phyloP scores from a whole-genome alignment of 1,140 invertebrate species.

The Scaptodrosophila lebanonensis region DNA sequence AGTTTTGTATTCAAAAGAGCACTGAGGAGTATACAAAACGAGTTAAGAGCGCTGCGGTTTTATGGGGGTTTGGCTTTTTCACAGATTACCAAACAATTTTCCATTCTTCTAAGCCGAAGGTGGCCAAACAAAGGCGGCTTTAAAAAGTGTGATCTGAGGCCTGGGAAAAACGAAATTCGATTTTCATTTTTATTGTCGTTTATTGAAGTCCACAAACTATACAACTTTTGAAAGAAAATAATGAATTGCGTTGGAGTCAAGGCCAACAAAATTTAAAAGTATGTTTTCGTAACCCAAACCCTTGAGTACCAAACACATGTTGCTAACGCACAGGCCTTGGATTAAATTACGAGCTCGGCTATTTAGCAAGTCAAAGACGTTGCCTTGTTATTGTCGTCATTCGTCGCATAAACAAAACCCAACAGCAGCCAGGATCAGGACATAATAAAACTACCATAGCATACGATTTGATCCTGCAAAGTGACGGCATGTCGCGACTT shows the following conservation, averaged over 20 bases:
- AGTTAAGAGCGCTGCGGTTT: slow-evolving; percentile 67
- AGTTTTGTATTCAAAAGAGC: slow-evolving; percentile 50
- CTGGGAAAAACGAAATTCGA: slow-evolving; percentile 22
- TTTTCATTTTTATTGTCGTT: neutral
- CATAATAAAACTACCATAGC: slow-evolving; percentile 18
- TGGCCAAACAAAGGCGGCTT: neutral
- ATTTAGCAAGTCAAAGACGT: slow-evolving; percentile 17
- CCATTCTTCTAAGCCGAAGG: slow-evolving; percentile 51
- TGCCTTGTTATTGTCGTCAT: slow-evolving; percentile 5
- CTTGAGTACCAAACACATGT: slow-evolving; percentile 50
- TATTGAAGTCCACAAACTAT: slow-evolving; percentile 22
- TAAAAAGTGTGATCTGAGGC: slow-evolving; percentile 39
- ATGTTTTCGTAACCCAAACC: slow-evolving; percentile 22
- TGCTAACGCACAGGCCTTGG: slow-evolving; percentile 26
- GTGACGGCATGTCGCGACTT: slow-evolving; percentile 41
- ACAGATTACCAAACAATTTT: slow-evolving; percentile 69
- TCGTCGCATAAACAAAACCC: slow-evolving; percentile 49
- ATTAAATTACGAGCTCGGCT: slow-evolving; percentile 14
- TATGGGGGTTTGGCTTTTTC: slow-evolving; percentile 74
- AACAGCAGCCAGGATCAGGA: slow-evolving; percentile 6
- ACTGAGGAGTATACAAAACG: slow-evolving; percentile 30
- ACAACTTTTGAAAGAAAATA: too few relatives aligned
- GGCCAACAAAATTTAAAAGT: slow-evolving; percentile 1
- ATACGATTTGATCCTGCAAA: slow-evolving; percentile 34
- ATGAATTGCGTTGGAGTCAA: too few relatives aligned